Conservation (phyloP, 2,888 invertebrate genomes). For the Hymenopus coronatus region DNA sequence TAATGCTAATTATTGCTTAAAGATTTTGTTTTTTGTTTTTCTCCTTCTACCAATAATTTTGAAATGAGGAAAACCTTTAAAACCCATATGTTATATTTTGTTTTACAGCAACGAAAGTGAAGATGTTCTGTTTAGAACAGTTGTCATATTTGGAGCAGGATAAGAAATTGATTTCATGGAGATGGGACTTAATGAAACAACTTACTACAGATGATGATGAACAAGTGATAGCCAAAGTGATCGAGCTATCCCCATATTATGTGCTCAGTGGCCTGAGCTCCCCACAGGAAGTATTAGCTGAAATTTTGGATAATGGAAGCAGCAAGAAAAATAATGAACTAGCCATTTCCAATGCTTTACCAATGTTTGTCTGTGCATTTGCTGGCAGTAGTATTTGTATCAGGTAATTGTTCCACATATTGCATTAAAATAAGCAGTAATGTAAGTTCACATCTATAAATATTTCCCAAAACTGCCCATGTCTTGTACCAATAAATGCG, state of each 20-base stretch:
- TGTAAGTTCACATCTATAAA: not conserved
- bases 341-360: not conserved
- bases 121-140: not conserved
- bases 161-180: not conserved
- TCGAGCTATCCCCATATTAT: not conserved
- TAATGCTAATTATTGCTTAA: too few species aligned
- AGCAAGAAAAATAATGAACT: not conserved
- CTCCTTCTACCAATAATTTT: too few species aligned
- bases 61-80: too few species aligned
- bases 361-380: not conserved
- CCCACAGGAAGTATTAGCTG: not conserved
- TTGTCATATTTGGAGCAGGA: not conserved
- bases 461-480: not conserved
- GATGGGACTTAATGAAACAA: not conserved
- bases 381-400: not conserved
- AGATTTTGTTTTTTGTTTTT: too few species aligned
- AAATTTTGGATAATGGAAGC: not conserved
- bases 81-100: not conserved
- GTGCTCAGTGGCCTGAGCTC: not conserved
- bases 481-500: too few species aligned
- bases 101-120: not conserved
- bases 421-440: not conserved
- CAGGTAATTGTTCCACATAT: not conserved
- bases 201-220: not conserved
- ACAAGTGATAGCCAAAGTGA: not conserved